Percentiles rank a stretch among this genome's conserved stretches.
phyloP scores from a whole-genome alignment of 2,797 vertebrate genomes.

The Megalops cyprinoides region DNA sequence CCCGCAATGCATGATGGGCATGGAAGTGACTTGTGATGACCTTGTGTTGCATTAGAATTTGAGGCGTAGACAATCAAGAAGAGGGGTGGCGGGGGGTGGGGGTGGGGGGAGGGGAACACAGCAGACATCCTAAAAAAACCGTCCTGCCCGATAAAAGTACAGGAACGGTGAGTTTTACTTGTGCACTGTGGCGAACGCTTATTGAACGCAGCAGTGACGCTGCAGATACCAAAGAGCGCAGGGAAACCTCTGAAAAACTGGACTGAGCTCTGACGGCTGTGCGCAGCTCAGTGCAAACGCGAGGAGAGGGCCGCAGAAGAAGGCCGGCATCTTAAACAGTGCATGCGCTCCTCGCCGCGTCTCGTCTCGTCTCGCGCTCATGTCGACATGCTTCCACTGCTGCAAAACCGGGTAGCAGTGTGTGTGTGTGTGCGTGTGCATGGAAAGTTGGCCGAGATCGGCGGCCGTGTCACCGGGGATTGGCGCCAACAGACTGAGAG shows the following conservation, averaged over 20 bases:
- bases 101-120: background rate
- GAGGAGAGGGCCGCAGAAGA: background rate
- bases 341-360: too few species aligned
- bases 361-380: too few species aligned
- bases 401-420: constrained; percentile 46
- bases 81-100: background rate
- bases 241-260: constrained; percentile 28
- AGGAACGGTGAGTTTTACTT: constrained; percentile 10
- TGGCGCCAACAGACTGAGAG: constrained; percentile 28
- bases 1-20: background rate
- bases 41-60: background rate
- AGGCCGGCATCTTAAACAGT: too few species aligned
- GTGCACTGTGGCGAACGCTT: constrained; percentile 24
- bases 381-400: background rate
- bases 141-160: constrained; percentile 1
- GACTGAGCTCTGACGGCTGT: constrained; percentile 18
- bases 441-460: constrained; percentile 32
- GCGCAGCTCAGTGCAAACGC: constrained; percentile 29
- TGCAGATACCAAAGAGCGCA: constrained; percentile 52
- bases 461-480: constrained; percentile 31
- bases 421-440: constrained; percentile 46
- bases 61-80: background rate
- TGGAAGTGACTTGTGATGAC: background rate
- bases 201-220: constrained; percentile 53
- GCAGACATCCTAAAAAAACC: constrained; percentile 11